Evolutionary conservation across 30 jellyfish, hydroid and myxozoan genomes (phyloP).

Genomic region (Aurelia aurita): DNA sequence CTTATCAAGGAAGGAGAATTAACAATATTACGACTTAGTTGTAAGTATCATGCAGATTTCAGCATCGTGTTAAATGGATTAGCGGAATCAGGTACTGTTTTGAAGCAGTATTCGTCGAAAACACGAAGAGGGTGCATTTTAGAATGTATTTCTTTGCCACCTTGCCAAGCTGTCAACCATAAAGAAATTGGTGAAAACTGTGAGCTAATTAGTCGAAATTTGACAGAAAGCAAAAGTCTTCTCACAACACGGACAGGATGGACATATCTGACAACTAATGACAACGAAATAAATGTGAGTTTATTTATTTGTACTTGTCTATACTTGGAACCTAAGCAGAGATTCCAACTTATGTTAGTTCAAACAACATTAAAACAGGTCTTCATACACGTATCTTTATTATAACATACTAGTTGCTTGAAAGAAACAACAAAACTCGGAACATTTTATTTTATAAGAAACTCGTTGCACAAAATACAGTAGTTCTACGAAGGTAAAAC

Average conservation of each 20-base stretch:
- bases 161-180: conserved; percentile 30
- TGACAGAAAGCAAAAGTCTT: conserved; percentile 1
- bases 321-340: too few relatives aligned
- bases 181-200: conserved; percentile 33
- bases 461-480: too few relatives aligned
- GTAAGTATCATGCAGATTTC: conserved; percentile 23
- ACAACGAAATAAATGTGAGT: conserved; percentile 25
- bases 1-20: too few relatives aligned
- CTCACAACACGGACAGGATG: conserved; percentile 29
- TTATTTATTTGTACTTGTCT: not conserved
- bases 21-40: not conserved
- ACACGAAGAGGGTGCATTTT: conserved; percentile 17
- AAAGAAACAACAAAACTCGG: too few relatives aligned
- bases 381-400: too few relatives aligned
- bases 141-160: conserved; percentile 7
- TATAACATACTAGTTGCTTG: too few relatives aligned
- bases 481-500: too few relatives aligned
- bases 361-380: too few relatives aligned
- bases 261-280: conserved; percentile 31
- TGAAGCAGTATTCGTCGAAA: not conserved
- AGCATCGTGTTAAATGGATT: conserved; percentile 10
- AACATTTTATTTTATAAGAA: too few relatives aligned
- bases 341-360: too few relatives aligned
- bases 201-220: conserved; percentile 26
- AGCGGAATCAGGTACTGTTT: conserved; percentile 8